Percentiles rank a stretch among this genome's conserved stretches.
Conservation (phyloP, 2,797 vertebrate species). For the Pangasius krempfi region DNA sequence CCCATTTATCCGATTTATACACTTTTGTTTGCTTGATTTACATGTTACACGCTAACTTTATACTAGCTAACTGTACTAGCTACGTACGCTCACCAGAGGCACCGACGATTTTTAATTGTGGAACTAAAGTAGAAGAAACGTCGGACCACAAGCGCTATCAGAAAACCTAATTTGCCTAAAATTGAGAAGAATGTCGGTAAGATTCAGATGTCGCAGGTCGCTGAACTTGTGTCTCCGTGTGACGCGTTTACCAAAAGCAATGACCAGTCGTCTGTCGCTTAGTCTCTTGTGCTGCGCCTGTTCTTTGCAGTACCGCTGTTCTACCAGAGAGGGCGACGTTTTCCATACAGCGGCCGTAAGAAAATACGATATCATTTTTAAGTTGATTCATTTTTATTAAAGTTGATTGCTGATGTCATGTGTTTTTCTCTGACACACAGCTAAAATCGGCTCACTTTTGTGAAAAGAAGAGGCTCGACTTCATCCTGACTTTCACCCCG, state of each 20-base stretch:
- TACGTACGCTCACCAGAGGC: too few species aligned
- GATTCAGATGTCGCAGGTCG: too few species aligned
- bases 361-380: not conserved
- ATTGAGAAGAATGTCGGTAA: too few species aligned
- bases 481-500: constrained; percentile 1
- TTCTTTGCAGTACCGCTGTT: not conserved
- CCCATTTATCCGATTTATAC: too few species aligned
- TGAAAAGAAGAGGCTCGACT: constrained; percentile 2
- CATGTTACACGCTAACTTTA: too few species aligned
- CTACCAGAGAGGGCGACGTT: not conserved
- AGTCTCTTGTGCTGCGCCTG: not conserved
- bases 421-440: not conserved
- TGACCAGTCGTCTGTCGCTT: not conserved
- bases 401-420: constrained; percentile 14
- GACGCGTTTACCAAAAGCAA: too few species aligned
- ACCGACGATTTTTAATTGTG: not conserved
- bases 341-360: not conserved
- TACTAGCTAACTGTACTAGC: too few species aligned
- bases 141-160: too few species aligned
- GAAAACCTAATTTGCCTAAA: not conserved
- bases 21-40: too few species aligned
- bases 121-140: too few species aligned
- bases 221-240: too few species aligned
- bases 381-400: not conserved
- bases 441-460: not conserved